phyloP scores from a whole-genome alignment of 2,888 invertebrate species.

The Dicranocentrus wangi region DNA sequence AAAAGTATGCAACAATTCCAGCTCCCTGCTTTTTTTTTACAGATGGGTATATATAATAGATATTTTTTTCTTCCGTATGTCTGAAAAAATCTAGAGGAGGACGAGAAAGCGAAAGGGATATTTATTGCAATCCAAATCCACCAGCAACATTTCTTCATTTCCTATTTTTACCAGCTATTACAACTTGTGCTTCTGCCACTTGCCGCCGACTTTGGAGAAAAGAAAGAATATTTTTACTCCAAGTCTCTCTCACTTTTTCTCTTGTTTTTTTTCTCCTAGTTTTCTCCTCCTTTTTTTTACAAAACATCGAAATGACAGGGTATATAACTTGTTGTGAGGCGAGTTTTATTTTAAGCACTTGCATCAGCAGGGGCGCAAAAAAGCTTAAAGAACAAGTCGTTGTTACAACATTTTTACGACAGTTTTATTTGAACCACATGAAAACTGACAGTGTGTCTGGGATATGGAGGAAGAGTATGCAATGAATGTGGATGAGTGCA shows the following conservation, averaged over 20 bases:
- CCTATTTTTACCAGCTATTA: slow-evolving; percentile 13
- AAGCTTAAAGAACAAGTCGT: slow-evolving; percentile 34
- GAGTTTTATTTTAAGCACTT: slow-evolving; percentile 29
- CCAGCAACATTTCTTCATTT: slow-evolving; percentile 49
- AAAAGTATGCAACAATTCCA: slow-evolving; percentile 30
- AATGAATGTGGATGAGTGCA: slow-evolving; percentile 26
- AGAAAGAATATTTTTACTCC: slow-evolving; percentile 22
- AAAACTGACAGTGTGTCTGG: slow-evolving; percentile 25
- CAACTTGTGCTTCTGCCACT: slow-evolving; percentile 32
- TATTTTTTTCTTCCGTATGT: background rate
- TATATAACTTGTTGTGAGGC: slow-evolving; percentile 36
- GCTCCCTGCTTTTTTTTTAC: background rate
- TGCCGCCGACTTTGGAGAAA: slow-evolving; percentile 25
- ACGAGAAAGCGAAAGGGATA: slow-evolving; percentile 29
- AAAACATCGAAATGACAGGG: slow-evolving; percentile 29
- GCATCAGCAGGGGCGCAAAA: slow-evolving; percentile 38
- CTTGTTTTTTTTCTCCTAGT: slow-evolving; percentile 1
- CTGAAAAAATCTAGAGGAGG: too few species aligned
- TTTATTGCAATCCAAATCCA: slow-evolving; percentile 47
- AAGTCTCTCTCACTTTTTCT: slow-evolving; percentile 3
- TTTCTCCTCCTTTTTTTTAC: slow-evolving; percentile 21
- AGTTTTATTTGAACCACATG: slow-evolving; percentile 38
- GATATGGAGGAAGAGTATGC: slow-evolving; percentile 2
- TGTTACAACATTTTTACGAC: slow-evolving; percentile 51
- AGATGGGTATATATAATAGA: too few species aligned